Conservation (phyloP, 2,888 invertebrate genomes). For the Cataglyphis rosenhaueri region DNA sequence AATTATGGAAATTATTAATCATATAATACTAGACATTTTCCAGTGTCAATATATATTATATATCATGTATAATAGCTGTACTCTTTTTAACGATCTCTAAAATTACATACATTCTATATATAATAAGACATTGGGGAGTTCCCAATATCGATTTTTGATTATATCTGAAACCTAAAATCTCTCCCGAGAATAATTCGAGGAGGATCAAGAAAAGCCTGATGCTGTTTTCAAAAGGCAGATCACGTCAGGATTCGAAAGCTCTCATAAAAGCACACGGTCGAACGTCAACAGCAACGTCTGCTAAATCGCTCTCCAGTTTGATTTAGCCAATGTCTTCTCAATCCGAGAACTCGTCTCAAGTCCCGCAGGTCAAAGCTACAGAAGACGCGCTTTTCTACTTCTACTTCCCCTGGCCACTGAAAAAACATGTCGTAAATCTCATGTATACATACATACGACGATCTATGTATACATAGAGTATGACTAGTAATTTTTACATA, state of each 20-base stretch:
- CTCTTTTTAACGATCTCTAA: not conserved
- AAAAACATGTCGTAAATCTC: not conserved
- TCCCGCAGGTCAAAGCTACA: not conserved
- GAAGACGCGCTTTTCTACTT: not conserved
- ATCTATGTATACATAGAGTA: too few relatives aligned
- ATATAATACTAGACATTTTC: not conserved
- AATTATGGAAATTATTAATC: not conserved
- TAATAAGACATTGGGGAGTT: not conserved
- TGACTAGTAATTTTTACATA: not conserved
- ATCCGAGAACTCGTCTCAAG: not conserved
- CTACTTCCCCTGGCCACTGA: not conserved
- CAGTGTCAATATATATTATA: not conserved
- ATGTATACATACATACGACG: not conserved
- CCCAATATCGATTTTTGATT: not conserved
- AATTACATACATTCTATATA: not conserved
- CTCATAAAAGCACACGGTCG: conserved; percentile 8
- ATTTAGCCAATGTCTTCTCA: conserved; percentile 29
- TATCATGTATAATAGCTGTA: not conserved
- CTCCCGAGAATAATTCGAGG: not conserved
- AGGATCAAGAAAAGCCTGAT: not conserved
- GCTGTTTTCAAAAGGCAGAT: not conserved
- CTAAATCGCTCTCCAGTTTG: not conserved
- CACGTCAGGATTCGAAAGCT: conserved; percentile 11
- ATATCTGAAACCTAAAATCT: not conserved
- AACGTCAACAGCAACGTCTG: conserved; percentile 4